These are phyloP conservation scores for Sphaerodactylus townsendi DNA, from an alignment of 2,113 vertebrate genomes.

Conservation along the genomic window DNA sequence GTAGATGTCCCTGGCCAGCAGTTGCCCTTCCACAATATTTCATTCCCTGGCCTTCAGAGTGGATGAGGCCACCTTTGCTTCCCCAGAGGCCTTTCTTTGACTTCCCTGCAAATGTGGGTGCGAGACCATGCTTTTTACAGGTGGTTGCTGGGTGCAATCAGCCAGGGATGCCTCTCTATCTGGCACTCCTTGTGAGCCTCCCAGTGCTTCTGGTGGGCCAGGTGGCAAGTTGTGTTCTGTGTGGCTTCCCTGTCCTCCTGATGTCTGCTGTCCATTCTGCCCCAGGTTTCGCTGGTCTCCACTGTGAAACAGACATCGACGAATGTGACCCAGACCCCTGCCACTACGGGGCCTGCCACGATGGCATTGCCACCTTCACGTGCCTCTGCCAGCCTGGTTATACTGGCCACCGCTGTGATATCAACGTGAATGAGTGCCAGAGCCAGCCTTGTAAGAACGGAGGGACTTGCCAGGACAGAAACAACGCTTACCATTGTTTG, in stretches of 20 bases:
- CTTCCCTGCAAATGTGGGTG: neutral
- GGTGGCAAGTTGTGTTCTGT: neutral
- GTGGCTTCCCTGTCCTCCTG: neutral
- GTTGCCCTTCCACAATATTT: neutral
- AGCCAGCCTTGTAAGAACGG: constrained; percentile 93
- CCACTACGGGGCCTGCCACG: constrained; percentile 90
- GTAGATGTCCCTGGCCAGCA: neutral
- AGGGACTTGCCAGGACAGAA: constrained; percentile 88
- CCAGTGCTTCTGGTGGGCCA: no score
- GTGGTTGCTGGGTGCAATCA: neutral
- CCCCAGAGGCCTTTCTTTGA: neutral
- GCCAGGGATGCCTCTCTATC: neutral
- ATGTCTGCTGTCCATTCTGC: neutral
- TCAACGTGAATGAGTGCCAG: constrained; percentile 93
- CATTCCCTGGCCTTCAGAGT: neutral
- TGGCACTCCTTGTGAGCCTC: no score
- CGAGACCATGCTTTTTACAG: neutral
- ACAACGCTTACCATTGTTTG: constrained; percentile 85
- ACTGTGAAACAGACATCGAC: constrained; percentile 88
- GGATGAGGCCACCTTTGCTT: neutral
- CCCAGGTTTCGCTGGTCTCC: constrained; percentile 85
- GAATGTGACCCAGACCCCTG: constrained; percentile 90
- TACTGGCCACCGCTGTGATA: constrained; percentile 89
- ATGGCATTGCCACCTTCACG: constrained; percentile 87
- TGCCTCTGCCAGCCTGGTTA: constrained; percentile 89